Conservation (phyloP, 1,140 invertebrate genomes). For the Euura saliciscinereae region DNA sequence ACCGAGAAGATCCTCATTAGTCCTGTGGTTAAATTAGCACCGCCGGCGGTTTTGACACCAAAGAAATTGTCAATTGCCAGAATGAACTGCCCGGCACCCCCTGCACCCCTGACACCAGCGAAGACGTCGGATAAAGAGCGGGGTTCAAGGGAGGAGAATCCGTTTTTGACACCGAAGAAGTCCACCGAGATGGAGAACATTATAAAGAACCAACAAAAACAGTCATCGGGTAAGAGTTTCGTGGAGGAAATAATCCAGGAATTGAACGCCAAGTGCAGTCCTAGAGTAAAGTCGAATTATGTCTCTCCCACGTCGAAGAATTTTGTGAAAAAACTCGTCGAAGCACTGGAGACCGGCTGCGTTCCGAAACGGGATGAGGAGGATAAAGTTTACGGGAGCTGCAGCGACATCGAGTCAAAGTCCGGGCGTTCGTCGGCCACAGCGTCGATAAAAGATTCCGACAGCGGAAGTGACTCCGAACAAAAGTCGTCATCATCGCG, state of each 20-base stretch:
- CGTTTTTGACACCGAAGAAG: neutral
- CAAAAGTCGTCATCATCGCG: slow-evolving; percentile 12
- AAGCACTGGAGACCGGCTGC: slow-evolving; percentile 17
- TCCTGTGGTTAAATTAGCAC: too few relatives aligned
- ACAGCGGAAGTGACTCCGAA: slow-evolving; percentile 13
- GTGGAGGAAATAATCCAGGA: slow-evolving; percentile 26
- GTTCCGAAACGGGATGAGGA: neutral
- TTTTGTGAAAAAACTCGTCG: slow-evolving; percentile 28
- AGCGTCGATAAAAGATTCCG: slow-evolving; percentile 18
- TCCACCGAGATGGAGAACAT: slow-evolving; percentile 10
- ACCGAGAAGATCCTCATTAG: too few relatives aligned
- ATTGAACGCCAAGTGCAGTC: slow-evolving; percentile 18
- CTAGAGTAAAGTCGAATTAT: neutral
- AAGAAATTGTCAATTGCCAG: too few relatives aligned
- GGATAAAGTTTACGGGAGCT: neutral
- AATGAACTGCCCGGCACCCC: too few relatives aligned
- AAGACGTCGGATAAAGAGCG: neutral
- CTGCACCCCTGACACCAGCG: neutral
- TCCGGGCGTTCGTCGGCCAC: slow-evolving; percentile 13
- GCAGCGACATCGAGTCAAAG: slow-evolving; percentile 19
- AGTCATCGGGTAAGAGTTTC: neutral
- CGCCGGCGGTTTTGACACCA: too few relatives aligned
- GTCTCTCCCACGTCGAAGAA: neutral
- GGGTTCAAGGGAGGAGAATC: neutral
- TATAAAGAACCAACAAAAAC: slow-evolving; percentile 8